phyloP scores from a whole-genome alignment of 2,888 invertebrate species.

The Cancer borealis region DNA sequence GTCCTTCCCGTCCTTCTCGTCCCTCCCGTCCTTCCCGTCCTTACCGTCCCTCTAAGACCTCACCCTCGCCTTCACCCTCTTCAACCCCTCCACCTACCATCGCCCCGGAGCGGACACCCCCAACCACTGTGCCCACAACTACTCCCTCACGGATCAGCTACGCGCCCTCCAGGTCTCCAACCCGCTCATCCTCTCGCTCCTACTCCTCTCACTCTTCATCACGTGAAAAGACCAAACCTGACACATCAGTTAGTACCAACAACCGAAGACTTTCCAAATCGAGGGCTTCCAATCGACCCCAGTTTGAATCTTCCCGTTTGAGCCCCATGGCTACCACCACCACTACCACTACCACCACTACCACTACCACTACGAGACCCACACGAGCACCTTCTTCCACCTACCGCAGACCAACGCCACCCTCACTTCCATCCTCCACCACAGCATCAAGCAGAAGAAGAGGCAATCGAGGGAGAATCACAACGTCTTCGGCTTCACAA shows the following conservation, averaged over 20 bases:
- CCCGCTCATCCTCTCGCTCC: conserved; percentile 5
- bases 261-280: background rate
- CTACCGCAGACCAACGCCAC: conserved; percentile 38
- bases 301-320: conserved; percentile 60
- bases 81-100: background rate
- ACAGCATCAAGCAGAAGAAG: conserved; percentile 1
- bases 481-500: background rate
- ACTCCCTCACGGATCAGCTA: background rate
- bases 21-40: background rate
- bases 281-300: conserved; percentile 49
- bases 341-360: background rate
- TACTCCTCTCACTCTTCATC: conserved; percentile 15
- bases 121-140: background rate
- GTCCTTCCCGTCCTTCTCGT: background rate
- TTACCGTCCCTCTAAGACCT: background rate
- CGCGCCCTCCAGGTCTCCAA: conserved; percentile 14
- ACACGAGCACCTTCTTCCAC: conserved; percentile 36
- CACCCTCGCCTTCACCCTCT: background rate
- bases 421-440: background rate
- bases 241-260: background rate
- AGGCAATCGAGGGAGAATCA: background rate
- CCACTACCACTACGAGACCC: background rate
- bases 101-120: background rate
- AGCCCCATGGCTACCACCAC: background rate
- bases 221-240: background rate